Evolutionary conservation across 2,888 invertebrate genomes (phyloP).

Genomic region (Netelia inedita): DNA sequence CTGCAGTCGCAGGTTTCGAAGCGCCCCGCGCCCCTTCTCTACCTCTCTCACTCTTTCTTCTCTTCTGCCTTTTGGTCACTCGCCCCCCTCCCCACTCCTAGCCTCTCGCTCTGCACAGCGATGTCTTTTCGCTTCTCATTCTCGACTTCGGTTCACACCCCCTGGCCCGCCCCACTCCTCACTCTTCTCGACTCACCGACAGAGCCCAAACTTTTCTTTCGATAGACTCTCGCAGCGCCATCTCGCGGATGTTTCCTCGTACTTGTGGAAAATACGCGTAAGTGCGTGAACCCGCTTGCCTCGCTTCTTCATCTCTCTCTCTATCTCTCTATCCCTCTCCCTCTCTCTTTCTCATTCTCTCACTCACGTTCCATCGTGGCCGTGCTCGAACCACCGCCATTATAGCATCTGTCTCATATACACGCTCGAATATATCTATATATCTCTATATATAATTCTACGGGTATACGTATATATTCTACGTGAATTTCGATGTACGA

Average conservation of each 20-base stretch:
- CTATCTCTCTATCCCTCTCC: constrained; percentile 7
- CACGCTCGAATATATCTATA: neutral
- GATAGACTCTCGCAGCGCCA: neutral
- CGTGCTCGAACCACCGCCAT: neutral
- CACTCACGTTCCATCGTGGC: neutral
- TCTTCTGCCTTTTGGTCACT: constrained; percentile 5
- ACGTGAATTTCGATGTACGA: constrained; percentile 27
- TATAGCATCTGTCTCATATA: neutral
- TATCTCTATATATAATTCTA: neutral
- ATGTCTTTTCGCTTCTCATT: constrained; percentile 15
- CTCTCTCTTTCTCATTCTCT: neutral
- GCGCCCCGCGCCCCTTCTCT: neutral
- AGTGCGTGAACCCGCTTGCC: neutral
- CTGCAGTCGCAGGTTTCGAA: constrained; percentile 46
- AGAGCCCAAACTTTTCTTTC: neutral
- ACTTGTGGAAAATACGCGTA: no score
- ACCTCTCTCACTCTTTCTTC: neutral
- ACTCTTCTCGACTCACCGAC: no score
- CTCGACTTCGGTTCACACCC: constrained; percentile 41
- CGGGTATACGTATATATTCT: neutral
- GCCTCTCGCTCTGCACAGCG: constrained; percentile 1
- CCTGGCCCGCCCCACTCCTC: neutral
- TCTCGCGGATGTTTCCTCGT: neutral
- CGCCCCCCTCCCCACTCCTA: constrained; percentile 17
- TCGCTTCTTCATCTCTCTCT: neutral